Conservation (phyloP, 2,888 invertebrate species). For the Drosophila colorata region DNA sequence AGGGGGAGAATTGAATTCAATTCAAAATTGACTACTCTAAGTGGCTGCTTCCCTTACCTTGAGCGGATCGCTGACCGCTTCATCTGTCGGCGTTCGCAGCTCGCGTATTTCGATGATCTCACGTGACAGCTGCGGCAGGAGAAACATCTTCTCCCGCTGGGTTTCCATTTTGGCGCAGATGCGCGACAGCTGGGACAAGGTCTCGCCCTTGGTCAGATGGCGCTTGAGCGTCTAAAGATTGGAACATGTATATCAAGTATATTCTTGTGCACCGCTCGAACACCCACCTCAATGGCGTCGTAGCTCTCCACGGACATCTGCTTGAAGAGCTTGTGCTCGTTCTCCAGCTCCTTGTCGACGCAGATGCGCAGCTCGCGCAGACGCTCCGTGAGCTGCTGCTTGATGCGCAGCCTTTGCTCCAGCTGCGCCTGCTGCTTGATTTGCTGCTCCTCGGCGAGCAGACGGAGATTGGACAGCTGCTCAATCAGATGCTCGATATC, state of each 20-base stretch:
- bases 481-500: constrained; percentile 83
- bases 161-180: constrained; percentile 90
- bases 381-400: constrained; percentile 86
- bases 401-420: constrained; percentile 85
- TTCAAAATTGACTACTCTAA: background rate
- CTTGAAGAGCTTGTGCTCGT: constrained; percentile 87
- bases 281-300: constrained; percentile 79
- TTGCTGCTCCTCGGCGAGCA: constrained; percentile 86
- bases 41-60: constrained; percentile 37
- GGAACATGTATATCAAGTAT: no score
- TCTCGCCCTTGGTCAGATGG: constrained; percentile 87
- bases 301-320: constrained; percentile 88
- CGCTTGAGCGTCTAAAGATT: constrained; percentile 86
- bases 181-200: constrained; percentile 87
- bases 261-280: no score
- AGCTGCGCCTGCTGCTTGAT: constrained; percentile 85
- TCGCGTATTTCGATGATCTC: constrained; percentile 74
- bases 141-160: constrained; percentile 86
- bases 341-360: constrained; percentile 86
- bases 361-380: constrained; percentile 86
- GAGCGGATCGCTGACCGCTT: constrained; percentile 59
- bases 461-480: constrained; percentile 84
- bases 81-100: constrained; percentile 68
- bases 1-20: background rate
- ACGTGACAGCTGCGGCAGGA: constrained; percentile 77